Evolutionary conservation across 2,888 invertebrate species (phyloP).

Genomic region (Ornithoptera priamus): DNA sequence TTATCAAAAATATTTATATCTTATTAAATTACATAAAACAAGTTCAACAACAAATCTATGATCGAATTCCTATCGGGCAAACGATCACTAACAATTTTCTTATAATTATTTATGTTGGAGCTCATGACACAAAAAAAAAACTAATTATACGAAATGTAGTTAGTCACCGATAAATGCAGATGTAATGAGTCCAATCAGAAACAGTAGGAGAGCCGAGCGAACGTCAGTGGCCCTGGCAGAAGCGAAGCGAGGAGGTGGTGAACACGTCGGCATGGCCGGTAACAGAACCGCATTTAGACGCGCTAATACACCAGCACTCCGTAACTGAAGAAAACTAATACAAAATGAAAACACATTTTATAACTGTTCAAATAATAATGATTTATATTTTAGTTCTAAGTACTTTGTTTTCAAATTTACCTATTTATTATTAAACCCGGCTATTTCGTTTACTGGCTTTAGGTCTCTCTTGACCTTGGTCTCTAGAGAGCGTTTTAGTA

Average conservation of each 20-base stretch:
- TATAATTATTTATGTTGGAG: background rate
- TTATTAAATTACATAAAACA: no score
- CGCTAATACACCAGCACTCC: conserved; percentile 60
- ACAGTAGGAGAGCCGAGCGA: conserved; percentile 77
- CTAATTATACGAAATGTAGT: background rate
- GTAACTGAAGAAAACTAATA: conserved; percentile 36
- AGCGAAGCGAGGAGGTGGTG: conserved; percentile 75
- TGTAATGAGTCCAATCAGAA: conserved; percentile 66
- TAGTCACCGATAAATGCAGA: conserved; percentile 54
- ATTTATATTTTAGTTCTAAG: background rate
- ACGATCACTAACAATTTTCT: background rate
- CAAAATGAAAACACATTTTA: background rate
- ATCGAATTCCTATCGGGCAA: no score
- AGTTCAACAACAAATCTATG: no score
- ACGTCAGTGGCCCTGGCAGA: conserved; percentile 81
- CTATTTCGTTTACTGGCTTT: no score
- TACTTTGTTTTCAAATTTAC: no score
- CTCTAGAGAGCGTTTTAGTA: no score
- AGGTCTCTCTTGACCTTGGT: no score
- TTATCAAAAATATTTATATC: no score
- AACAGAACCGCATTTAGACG: conserved; percentile 62
- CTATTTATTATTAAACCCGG: no score
- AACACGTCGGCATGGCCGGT: conserved; percentile 78
- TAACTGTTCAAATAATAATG: background rate
- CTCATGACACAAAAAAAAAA: background rate